Evolutionary conservation across 2,888 invertebrate species (phyloP).

Genomic region (Theretra japonica): DNA sequence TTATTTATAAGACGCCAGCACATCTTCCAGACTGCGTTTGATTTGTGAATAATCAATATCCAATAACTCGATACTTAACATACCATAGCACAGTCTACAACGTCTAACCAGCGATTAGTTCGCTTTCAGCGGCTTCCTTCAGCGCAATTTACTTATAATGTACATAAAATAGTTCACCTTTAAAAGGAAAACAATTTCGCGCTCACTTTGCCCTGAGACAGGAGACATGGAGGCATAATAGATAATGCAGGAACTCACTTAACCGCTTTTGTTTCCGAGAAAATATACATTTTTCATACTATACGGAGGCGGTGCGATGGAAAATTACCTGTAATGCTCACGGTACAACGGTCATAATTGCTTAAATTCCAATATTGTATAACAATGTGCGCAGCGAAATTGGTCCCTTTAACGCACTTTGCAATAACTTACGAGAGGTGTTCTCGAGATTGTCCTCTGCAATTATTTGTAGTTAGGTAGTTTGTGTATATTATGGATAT

Average conservation of each 20-base stretch:
- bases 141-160: constrained; percentile 33
- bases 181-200: constrained; percentile 76
- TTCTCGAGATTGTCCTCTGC: constrained; percentile 46
- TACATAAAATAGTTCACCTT: constrained; percentile 56
- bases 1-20: too few species aligned
- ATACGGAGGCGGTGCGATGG: constrained; percentile 53
- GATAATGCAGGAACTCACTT: constrained; percentile 73
- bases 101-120: constrained; percentile 4
- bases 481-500: not conserved
- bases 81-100: not conserved
- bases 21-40: too few species aligned
- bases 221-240: constrained; percentile 70
- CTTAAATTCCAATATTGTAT: constrained; percentile 26
- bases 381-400: constrained; percentile 42
- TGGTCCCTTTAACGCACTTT: constrained; percentile 64
- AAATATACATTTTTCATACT: constrained; percentile 74
- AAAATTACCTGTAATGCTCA: constrained; percentile 68
- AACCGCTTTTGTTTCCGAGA: constrained; percentile 76
- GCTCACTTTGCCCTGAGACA: constrained; percentile 74
- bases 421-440: constrained; percentile 56
- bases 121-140: constrained; percentile 12
- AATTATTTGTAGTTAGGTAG: constrained; percentile 33
- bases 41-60: too few species aligned
- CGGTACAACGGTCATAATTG: constrained; percentile 48
- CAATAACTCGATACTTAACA: not conserved